Base-by-base conservation (phyloP, 2,888 invertebrate species). In the Thereva unica region DNA sequence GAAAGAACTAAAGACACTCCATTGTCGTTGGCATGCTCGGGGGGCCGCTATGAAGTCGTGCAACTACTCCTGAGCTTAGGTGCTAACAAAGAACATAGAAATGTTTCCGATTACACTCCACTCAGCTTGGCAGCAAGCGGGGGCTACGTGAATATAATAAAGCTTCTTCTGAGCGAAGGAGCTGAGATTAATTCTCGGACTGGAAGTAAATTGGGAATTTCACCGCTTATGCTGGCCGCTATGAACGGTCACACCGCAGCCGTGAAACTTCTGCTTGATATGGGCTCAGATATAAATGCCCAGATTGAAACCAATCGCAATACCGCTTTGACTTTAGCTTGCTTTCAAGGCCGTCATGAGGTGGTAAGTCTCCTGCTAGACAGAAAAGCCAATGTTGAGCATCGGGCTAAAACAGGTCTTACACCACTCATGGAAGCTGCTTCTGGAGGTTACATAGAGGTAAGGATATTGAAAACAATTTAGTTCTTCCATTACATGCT, bases 351-450 rank as follows among this genome's bases (percentile, higher is more conserved):
- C 72, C 87, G 98, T 49, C 96, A 97, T 81, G 99, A 99, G 80
- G 99, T 99, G 56, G 99, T 99, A 61, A 94, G 95, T 79, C 85
- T 99, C 65, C 85, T 99, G 66, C 86, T 99, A 9, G 97, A 98
- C 81, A 88, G 97, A 72, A 94, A 96, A 78, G 98, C 99, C 37
- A 98, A 99, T 82, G 97, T 99, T 53, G 99, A 99, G 82, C 99
- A 99, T 83, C 87, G 99, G 73, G 98, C 99, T 4, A 98, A 98
- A 89, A 98, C 98, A 65, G 98, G 98, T 1, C 84, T 99, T 67
- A 99, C 99, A 10, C 99, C 99, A 1, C 84, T 99, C 35, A 99
- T 99, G 99, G 99, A 99, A 83, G 99, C 98, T 55, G 99, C 99
- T 0, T 97, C 96, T 76, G 98, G 98, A 66, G 99, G 99, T 66